Conservation (phyloP, 1,140 invertebrate genomes). For the Latrodectus geometricus region DNA sequence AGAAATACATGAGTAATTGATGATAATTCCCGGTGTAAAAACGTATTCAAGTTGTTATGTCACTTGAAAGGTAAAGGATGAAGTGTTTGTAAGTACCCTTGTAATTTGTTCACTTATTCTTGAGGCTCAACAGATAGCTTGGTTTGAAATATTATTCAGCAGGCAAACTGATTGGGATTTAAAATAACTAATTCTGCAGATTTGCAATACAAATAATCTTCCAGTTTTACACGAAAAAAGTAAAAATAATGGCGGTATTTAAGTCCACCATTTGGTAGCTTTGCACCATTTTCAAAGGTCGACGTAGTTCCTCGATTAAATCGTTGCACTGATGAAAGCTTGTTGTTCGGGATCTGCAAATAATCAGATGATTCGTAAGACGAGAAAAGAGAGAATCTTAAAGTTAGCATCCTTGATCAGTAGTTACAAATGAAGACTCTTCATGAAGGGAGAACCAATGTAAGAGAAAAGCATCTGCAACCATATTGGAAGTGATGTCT, state of each 20-base stretch:
- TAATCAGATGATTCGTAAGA: too few species aligned
- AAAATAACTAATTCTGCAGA: neutral
- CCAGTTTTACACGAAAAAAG: neutral
- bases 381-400: neutral
- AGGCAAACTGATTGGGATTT: neutral
- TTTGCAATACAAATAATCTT: too few species aligned
- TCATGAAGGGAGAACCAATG: neutral
- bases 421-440: neutral
- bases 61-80: too few species aligned
- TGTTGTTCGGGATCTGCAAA: too few species aligned
- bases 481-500: conserved; percentile 68
- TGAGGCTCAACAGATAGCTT: too few species aligned
- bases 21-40: too few species aligned
- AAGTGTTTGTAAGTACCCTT: too few species aligned
- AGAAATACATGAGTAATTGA: too few species aligned
- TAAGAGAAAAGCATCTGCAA: conserved; percentile 59
- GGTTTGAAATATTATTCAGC: too few species aligned
- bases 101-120: too few species aligned
- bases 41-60: too few species aligned
- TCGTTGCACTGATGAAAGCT: neutral
- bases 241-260: neutral
- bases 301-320: neutral
- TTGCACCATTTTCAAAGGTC: neutral
- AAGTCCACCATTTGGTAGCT: neutral
- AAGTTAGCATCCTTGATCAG: neutral